Conservation (phyloP, 2,113 vertebrate species). For the pig (Sus scrofa) region T2T-Sscrofa CM000824.6:180717501-180718000, state of each 20-base stretch:
- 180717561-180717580: background rate
- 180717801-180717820: too few species aligned
- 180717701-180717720: too few species aligned
- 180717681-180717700: background rate
- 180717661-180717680: background rate
- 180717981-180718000: background rate
- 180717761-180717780: too few species aligned
- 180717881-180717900: too few species aligned
- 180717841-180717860: too few species aligned
- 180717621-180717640: background rate
- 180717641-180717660: background rate
- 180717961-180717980: background rate
- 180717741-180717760: too few species aligned
- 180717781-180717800: too few species aligned
- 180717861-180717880: too few species aligned
- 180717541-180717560: background rate
- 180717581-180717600: background rate
- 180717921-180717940: too few species aligned
- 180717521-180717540: background rate
- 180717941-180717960: background rate
- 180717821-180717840: too few species aligned
- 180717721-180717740: too few species aligned
- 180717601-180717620: background rate
- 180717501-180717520: background rate
- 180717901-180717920: too few species aligned